These are phyloP conservation scores for Zoanthus sansibaricus DNA, from an alignment of 92 coral and sea anemone genomes.

Conservation along the genomic window DNA sequence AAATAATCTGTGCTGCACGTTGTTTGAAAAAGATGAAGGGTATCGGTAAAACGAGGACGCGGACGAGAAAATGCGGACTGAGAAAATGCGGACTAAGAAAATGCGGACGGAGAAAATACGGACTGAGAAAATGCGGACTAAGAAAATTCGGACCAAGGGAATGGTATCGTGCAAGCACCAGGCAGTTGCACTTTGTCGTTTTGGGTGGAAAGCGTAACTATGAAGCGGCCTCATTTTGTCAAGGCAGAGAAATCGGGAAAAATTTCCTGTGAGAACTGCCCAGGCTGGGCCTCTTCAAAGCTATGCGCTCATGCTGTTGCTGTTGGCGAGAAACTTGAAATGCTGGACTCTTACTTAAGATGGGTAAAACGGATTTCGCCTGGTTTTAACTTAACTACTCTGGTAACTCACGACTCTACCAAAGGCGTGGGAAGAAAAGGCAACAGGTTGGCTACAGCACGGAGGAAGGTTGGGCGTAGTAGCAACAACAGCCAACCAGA, in stretches of 20 bases:
- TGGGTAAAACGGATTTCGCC: constrained; percentile 26
- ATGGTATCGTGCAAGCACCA: constrained; percentile 49
- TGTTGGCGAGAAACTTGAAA: constrained; percentile 43
- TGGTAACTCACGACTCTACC: constrained; percentile 40
- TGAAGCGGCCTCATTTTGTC: constrained; percentile 51
- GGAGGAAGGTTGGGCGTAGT: constrained; percentile 27
- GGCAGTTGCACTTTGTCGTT: constrained; percentile 32
- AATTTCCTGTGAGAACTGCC: constrained; percentile 52
- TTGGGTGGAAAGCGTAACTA: constrained; percentile 52
- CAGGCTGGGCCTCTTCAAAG: constrained; percentile 42
- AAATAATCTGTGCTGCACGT: no score
- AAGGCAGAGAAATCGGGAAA: constrained; percentile 3
- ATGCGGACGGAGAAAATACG: no score
- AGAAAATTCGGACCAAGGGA: no score
- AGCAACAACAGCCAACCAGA: neutral
- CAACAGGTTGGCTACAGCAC: constrained; percentile 21
- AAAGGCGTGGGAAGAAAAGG: constrained; percentile 58
- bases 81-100: no score
- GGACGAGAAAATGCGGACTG: no score
- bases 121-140: no score
- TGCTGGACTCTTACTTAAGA: constrained; percentile 21
- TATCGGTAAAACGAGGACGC: no score
- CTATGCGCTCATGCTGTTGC: constrained; percentile 58
- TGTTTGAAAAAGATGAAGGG: no score
- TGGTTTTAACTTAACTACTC: constrained; percentile 34